These are phyloP conservation scores for Echeneis naucrates DNA, from an alignment of 2,797 vertebrate species.

Conservation along the genomic window DNA sequence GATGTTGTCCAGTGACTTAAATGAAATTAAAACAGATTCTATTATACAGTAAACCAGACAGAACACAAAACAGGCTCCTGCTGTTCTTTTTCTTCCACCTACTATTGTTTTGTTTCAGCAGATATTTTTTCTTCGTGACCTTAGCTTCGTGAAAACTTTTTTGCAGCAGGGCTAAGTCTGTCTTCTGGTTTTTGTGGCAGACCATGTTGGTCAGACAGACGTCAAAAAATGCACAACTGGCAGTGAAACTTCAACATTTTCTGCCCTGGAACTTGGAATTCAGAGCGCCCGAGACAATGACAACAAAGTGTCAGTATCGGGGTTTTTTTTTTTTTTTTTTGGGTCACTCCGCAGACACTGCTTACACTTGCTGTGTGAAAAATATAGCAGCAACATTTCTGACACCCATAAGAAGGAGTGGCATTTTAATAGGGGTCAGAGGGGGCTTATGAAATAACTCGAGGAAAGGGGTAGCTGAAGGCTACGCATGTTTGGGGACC, in stretches of 20 bases:
- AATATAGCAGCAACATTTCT: constrained; percentile 26
- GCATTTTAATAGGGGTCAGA: constrained; percentile 26
- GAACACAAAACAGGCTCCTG: constrained; percentile 25
- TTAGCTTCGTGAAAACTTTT: constrained; percentile 15
- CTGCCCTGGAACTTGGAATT: constrained; percentile 55
- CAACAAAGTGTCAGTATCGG: constrained; percentile 1
- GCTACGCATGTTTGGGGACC: constrained; percentile 34
- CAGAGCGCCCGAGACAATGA: constrained; percentile 22
- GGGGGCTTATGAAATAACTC: constrained; percentile 26
- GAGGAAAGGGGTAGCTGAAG: constrained; percentile 23
- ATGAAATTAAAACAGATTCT: constrained; percentile 36
- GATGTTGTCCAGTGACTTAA: constrained; percentile 24
- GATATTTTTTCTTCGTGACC: constrained; percentile 43
- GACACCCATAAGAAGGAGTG: constrained; percentile 12
- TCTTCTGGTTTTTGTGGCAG: constrained; percentile 67
- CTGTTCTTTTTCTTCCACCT: constrained; percentile 5
- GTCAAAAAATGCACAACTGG: constrained; percentile 70
- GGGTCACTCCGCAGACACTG: constrained; percentile 2
- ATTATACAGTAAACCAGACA: constrained; percentile 37
- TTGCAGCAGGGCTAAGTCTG: constrained; percentile 52
- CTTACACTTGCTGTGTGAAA: background rate
- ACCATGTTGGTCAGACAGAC: constrained; percentile 60
- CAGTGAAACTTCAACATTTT: constrained; percentile 42
- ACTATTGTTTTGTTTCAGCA: constrained; percentile 47
- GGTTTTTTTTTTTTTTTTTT: too few species aligned